Base-by-base conservation (phyloP, 37 sponge, comb jelly and placozoan genomes). In the Mnemiopsis leidyi region DNA sequence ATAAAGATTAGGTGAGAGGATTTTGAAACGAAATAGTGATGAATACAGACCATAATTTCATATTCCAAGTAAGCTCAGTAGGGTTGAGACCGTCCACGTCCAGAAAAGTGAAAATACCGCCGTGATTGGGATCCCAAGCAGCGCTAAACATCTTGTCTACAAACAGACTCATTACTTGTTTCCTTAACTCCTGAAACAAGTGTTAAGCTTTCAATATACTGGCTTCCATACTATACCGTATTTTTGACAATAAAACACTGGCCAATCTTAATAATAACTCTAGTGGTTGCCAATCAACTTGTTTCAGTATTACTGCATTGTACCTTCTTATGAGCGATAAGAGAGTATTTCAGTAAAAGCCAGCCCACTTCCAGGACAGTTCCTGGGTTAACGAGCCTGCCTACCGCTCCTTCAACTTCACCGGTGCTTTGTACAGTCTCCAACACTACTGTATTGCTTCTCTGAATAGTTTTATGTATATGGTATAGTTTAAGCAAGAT, bases 1-100 rank as follows among this genome's bases (percentile, higher is more conserved):
- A n/a, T n/a, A 73, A 73, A 25, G 24, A 21, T n/a, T n/a, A 9
- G 18, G 18, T 61, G 9, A 21, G 18, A 61, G 68, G 18, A 18
- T 21, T 61, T 18, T 61, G 68, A 18, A 21, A 61, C 68, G 18
- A 24, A 25, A 73, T 5, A 28, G 76, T 5, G 23, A n/a, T n/a
- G n/a, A n/a, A n/a, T 36, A 79, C 82, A 13, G 20, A 79, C 82
- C 82, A 79, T 23, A 79, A 29, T 33, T 79, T 79, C 82, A 79
- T 79, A 29, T 79, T 79, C 82, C 82, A 79, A 9, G 82, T 79
- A 33, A 79, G 82, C 36, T 79, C 82, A 79, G 82, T 79, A 36
- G 82, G 82, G 21, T 36, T 79, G 9, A 79, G 82, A 33, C 82
- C 82, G 21, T 79, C 82, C 32, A 79, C 82, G 36, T 79, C 82